Evolutionary conservation across 2,797 vertebrate genomes (phyloP).

Genomic region (Leptoclinus maculatus): DNA sequence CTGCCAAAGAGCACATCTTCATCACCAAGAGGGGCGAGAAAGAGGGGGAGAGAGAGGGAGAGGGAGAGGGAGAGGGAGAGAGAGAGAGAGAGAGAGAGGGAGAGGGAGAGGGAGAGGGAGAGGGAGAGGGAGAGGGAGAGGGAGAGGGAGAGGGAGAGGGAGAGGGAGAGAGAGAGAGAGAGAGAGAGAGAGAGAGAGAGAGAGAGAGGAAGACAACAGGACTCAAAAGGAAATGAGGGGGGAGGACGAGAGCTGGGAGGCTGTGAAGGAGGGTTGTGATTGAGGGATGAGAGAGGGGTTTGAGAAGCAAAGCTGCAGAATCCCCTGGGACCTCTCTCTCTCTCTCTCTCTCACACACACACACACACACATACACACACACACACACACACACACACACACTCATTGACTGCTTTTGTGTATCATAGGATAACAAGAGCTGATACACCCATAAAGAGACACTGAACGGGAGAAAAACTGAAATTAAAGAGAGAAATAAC

Average conservation of each 20-base stretch:
- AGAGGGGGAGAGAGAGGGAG: too few species aligned
- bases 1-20: conserved; percentile 41
- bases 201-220: conserved; percentile 22
- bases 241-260: conserved; percentile 25
- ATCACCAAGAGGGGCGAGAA: conserved; percentile 11
- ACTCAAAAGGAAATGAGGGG: conserved; percentile 49
- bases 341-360: not conserved
- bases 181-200: not conserved
- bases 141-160: not conserved
- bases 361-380: not conserved
- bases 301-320: conserved; percentile 47
- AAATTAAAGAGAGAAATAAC: conserved; percentile 5
- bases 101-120: too few species aligned
- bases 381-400: not conserved
- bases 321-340: conserved; percentile 19
- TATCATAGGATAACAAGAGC: not conserved
- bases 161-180: too few species aligned
- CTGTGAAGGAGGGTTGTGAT: conserved; percentile 44
- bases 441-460: not conserved
- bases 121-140: not conserved
- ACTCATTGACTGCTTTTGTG: not conserved
- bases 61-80: too few species aligned
- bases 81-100: too few species aligned
- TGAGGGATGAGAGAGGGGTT: conserved; percentile 54
- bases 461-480: not conserved